A percentile compares a stretch with the other conserved stretches of the same genome.
phyloP scores from a whole-genome alignment of 2,797 vertebrate species.

The Myotis pilosus region DNA sequence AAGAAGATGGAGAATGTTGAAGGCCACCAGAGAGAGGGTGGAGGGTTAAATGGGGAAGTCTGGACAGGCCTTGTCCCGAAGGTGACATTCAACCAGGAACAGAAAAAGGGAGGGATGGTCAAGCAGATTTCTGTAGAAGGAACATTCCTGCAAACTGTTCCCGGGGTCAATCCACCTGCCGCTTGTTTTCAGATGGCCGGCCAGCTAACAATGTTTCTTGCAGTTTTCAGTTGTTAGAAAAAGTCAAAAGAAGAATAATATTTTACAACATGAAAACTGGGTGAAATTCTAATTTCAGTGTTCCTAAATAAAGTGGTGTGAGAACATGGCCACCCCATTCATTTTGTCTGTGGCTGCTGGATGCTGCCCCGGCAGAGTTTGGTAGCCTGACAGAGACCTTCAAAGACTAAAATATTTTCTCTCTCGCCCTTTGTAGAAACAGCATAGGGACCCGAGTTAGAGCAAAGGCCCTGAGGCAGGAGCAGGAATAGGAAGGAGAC shows the following conservation, averaged over 20 bases:
- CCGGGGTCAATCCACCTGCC: neutral
- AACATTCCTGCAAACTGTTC: neutral
- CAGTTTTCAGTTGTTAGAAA: neutral
- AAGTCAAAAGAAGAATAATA: neutral
- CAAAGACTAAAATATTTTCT: neutral
- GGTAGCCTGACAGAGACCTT: neutral
- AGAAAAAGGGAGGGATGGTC: neutral
- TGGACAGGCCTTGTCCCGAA: neutral
- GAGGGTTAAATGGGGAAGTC: neutral
- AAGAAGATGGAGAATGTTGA: neutral
- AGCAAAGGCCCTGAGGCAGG: neutral
- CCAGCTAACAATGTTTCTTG: neutral
- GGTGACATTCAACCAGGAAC: neutral
- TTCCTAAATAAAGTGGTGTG: neutral
- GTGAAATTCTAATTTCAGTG: neutral
- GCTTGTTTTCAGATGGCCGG: neutral
- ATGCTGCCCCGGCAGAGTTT: rapidly evolving
- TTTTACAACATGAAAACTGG: neutral
- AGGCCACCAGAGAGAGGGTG: rapidly evolving
- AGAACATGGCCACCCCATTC: neutral
- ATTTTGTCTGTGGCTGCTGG: neutral
- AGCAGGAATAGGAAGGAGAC: neutral
- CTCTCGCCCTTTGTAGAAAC: neutral
- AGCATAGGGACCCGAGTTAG: neutral
- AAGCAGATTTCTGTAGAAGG: neutral